Conservation (phyloP, 1,140 invertebrate species). For the Microplitis demolitor region DNA sequence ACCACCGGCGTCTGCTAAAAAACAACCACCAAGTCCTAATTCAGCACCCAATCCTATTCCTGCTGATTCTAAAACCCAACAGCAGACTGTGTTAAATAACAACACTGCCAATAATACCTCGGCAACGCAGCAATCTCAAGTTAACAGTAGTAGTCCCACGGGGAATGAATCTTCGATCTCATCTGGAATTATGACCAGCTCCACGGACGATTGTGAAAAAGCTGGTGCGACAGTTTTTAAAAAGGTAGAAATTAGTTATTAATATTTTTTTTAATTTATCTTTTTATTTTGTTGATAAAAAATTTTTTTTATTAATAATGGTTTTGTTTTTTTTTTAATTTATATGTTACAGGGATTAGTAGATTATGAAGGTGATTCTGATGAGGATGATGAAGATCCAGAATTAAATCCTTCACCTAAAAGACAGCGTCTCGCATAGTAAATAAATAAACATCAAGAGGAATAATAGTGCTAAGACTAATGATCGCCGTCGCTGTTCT, state of each 20-base stretch:
- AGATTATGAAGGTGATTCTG: constrained; percentile 94
- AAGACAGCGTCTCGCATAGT: constrained; percentile 68
- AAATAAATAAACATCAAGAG: constrained; percentile 42
- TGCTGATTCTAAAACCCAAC: constrained; percentile 50
- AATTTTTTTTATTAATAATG: background rate
- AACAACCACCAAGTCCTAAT: constrained; percentile 58
- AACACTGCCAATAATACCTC: constrained; percentile 56
- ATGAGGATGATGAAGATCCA: constrained; percentile 89
- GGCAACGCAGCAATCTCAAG: constrained; percentile 47
- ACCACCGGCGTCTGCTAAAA: constrained; percentile 49
- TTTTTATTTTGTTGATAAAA: background rate
- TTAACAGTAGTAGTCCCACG: constrained; percentile 55
- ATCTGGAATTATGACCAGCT: constrained; percentile 57
- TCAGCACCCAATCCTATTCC: constrained; percentile 49
- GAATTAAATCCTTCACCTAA: constrained; percentile 65
- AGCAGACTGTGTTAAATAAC: constrained; percentile 60
- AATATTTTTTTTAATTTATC: constrained; percentile 1
- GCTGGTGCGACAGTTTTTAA: constrained; percentile 64
- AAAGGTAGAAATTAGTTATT: constrained; percentile 58
- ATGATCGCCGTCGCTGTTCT: constrained; percentile 31
- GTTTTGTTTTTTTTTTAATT: background rate
- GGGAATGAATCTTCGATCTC: constrained; percentile 51
- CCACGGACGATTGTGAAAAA: constrained; percentile 52
- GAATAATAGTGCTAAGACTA: constrained; percentile 49
- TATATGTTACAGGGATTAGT: constrained; percentile 77